Conservation (phyloP, 2,888 invertebrate genomes). For the Rhorus exstirpatorius region DNA sequence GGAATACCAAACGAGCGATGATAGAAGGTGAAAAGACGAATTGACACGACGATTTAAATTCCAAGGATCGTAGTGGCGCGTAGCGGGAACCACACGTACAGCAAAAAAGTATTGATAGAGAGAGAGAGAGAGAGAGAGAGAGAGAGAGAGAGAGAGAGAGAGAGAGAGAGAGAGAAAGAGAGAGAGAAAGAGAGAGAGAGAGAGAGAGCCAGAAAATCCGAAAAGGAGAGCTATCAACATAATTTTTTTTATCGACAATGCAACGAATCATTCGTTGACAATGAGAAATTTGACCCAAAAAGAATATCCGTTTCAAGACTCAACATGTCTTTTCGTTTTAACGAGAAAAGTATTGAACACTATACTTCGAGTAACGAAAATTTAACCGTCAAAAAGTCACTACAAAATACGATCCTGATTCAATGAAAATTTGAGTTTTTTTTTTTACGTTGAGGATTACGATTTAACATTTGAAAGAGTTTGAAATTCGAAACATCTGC, state of each 20-base stretch:
- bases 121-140: conserved; percentile 49
- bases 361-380: too few relatives aligned
- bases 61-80: conserved; percentile 65
- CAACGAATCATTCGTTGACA: conserved; percentile 9
- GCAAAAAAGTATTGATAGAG: conserved; percentile 63
- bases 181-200: conserved; percentile 48
- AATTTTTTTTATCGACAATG: conserved; percentile 13
- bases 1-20: conserved; percentile 75
- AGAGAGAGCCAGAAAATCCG: background rate
- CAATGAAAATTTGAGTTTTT: too few relatives aligned
- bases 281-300: background rate
- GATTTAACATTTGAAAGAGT: too few relatives aligned
- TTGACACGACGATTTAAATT: conserved; percentile 74
- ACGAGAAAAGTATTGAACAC: background rate
- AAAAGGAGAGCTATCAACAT: conserved; percentile 13
- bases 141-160: background rate
- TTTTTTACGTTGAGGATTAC: too few relatives aligned
- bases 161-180: conserved; percentile 45
- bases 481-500: too few relatives aligned
- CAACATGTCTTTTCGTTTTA: background rate
- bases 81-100: conserved; percentile 27
- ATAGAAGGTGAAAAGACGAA: conserved; percentile 55
- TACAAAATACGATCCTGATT: too few relatives aligned
- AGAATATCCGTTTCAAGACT: background rate
- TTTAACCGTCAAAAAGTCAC: too few relatives aligned